Percentiles rank a stretch among this genome's conserved stretches.
Conservation (phyloP, 1,140 invertebrate species). For the Macrocentrus cingulum region DNA sequence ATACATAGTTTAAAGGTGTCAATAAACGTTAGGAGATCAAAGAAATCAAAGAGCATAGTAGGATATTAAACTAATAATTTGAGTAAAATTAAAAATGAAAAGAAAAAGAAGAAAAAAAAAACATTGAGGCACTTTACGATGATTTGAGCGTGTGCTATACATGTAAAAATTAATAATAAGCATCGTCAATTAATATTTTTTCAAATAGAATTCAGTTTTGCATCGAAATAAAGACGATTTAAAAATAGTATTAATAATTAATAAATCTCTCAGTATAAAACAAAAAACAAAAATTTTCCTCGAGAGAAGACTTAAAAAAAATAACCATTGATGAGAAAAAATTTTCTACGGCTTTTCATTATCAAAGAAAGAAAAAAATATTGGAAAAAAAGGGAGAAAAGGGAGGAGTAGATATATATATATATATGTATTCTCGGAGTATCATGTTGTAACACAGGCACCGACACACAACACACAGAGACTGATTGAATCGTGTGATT, state of each 20-base stretch:
- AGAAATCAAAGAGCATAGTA: too few species aligned
- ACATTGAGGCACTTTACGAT: too few species aligned
- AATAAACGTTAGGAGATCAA: too few species aligned
- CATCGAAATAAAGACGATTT: slow-evolving; percentile 4
- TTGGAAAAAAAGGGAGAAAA: not conserved
- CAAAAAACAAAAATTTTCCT: too few species aligned
- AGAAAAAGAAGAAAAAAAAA: slow-evolving; percentile 5
- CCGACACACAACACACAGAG: slow-evolving; percentile 42
- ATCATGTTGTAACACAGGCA: slow-evolving; percentile 29
- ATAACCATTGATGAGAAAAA: too few species aligned
- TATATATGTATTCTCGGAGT: slow-evolving; percentile 6
- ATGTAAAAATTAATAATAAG: not conserved
- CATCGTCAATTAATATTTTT: not conserved
- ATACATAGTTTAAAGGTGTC: not conserved
- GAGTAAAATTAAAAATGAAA: slow-evolving; percentile 8
- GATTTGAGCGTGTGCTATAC: too few species aligned
- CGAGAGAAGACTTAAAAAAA: too few species aligned
- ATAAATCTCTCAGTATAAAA: slow-evolving; percentile 7
- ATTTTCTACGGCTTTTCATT: too few species aligned
- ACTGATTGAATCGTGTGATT: slow-evolving; percentile 37
- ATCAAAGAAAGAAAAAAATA: not conserved
- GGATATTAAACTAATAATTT: too few species aligned
- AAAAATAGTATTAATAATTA: not conserved
- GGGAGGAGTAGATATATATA: slow-evolving; percentile 5
- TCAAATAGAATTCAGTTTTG: not conserved